Evolutionary conservation across 1,140 invertebrate species (phyloP), one percentile per base, ranked within the genome.

Genomic region (Centruroides sculpturatus): DNA sequence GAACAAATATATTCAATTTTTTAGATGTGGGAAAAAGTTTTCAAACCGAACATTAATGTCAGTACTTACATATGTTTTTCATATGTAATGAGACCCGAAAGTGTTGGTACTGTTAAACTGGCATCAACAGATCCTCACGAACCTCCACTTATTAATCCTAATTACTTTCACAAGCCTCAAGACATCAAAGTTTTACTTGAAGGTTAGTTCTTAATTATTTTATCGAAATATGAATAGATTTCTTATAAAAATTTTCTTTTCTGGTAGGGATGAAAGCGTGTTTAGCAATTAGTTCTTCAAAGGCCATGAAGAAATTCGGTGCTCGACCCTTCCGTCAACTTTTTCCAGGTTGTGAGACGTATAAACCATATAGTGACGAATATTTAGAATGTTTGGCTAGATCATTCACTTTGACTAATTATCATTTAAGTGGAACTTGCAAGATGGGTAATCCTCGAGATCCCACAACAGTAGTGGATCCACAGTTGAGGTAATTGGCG

Each of bases 311-410:
- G 69, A 66, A 70, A 56, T 87, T 90, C 49, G 86, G 87, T 0
- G 80, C 88, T 0, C 76, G 83, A 51, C 85, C 85, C 59, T 83
- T 89, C 69, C 75, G 72, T 35, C 83, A 81, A 49, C 80, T 81
- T 0, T 67, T 85, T 36, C 89, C 89, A 0, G 86, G 86, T 34
- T 92, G 89, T 69, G 82, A 79, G 63, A 78, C 85, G 52, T 75
- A 80, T 34, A 77, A 79, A 64, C 87, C 88, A 68, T 81, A 80
- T n/a, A 82, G 82, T 1, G 87, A 92, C 63, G 79, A 80, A 5
- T 92, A 92, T 67, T 84, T 87, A 77, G 87, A 89, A 69, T 92
- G 89, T 69, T 84, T 87, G 67, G 85, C 88, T 10, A 75, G 86
- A 35, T 86, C 86, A 23, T 84, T 89, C 54, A 83, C 86, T 1